Evolutionary conservation across 2,888 invertebrate genomes (phyloP), one percentile per base, ranked within the genome.

Genomic region (Crepidodera aurea): DNA sequence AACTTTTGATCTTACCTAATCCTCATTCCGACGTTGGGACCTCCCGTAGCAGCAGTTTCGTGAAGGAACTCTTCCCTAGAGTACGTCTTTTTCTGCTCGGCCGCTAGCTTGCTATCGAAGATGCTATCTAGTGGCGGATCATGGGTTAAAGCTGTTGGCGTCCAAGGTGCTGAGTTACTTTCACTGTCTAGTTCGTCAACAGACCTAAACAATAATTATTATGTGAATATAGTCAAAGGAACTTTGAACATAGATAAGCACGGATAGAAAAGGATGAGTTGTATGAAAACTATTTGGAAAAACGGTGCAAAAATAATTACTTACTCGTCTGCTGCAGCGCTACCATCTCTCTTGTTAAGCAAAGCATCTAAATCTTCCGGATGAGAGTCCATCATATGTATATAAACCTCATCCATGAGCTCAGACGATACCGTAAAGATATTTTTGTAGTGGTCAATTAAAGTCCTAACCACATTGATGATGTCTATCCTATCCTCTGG

Each of bases 401-500:
- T 86, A 80, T 94, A 93, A 5, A 95, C 89, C 76, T 94, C 92
- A 78, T 96, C 93, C 69, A 96, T 84, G 54, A 94, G 82, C 69
- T 93, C 93, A 0, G 92, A 89, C 7, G 93, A 87, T 51, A 95
- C 87, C 78, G 86, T 87, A 72, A 90, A 92, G 60, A 96, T 84
- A 60, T 88, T 84, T 75, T 90, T 84, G 74, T 86, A 86, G 77
- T 90, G 87, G 74, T 91, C 90, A 64, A 93, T 89, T 80, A 93
- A 84, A 57, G 86, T 86, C 69, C 94, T 86, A 13, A 94, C 89
- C 51, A 95, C 94, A 82, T 94, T 95, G 78, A 96, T 97, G 60
- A 95, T 91, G 78, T 96, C 95, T 42, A 90, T 86, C 27, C 94
- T 85, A 80, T 94, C 94, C 73, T 91, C 89, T 22, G 91, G 88